Conservation (phyloP, 2,113 vertebrate species). For the Myxocyprinus asiaticus region DNA sequence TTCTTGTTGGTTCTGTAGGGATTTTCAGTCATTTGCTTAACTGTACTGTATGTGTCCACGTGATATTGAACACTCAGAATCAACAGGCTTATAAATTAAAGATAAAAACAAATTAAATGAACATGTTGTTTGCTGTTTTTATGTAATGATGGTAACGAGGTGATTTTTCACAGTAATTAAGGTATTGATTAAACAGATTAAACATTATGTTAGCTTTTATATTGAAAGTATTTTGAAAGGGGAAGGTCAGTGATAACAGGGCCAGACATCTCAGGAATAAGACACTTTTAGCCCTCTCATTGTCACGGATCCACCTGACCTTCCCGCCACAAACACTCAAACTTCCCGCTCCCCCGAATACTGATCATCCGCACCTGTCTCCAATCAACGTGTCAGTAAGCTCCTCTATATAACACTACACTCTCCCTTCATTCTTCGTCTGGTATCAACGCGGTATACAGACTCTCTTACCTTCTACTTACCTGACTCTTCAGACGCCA, state of each 20-base stretch:
- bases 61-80: background rate
- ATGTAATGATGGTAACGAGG: background rate
- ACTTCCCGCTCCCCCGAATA: too few species aligned
- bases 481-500: too few species aligned
- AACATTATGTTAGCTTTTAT: background rate
- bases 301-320: too few species aligned
- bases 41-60: background rate
- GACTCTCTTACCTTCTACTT: too few species aligned
- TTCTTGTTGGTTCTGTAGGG: too few species aligned
- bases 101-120: too few species aligned
- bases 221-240: background rate
- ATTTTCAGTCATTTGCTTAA: background rate
- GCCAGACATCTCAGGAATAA: background rate
- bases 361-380: too few species aligned
- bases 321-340: too few species aligned
- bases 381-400: too few species aligned
- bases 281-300: background rate
- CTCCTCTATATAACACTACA: too few species aligned
- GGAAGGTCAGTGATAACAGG: background rate
- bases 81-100: background rate
- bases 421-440: too few species aligned
- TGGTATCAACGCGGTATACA: too few species aligned
- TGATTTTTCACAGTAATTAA: background rate
- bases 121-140: background rate
- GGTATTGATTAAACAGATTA: background rate